A percentile compares a stretch with the other conserved stretches of the same genome.
phyloP scores from a whole-genome alignment of 2,113 vertebrate genomes.

The Pyrgilauda ruficollis region DNA sequence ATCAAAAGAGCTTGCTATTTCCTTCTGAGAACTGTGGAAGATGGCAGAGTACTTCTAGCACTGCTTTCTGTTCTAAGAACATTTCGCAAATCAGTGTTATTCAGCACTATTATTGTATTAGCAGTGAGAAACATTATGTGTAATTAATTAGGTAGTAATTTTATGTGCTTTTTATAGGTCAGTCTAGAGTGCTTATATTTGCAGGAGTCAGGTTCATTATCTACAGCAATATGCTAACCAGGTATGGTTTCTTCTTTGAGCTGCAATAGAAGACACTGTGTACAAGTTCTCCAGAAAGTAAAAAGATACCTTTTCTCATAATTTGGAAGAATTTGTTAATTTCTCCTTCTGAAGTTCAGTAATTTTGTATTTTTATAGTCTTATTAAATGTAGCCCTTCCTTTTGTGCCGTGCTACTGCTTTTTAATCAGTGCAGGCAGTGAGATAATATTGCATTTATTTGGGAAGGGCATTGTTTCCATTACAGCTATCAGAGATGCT shows the following conservation, averaged over 20 bases:
- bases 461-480: not conserved
- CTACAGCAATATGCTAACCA: not conserved
- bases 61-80: not conserved
- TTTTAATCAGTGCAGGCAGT: not conserved
- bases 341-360: not conserved
- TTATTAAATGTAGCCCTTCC: not conserved
- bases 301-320: not conserved
- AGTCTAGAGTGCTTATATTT: not conserved
- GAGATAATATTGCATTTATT: not conserved
- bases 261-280: not conserved
- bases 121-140: not conserved
- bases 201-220: not conserved
- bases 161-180: not conserved
- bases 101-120: not conserved
- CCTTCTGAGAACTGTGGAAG: not conserved
- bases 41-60: not conserved
- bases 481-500: not conserved
- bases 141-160: slow-evolving; percentile 2
- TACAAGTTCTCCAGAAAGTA: not conserved
- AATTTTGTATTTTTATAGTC: not conserved
- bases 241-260: not conserved
- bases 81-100: slow-evolving; percentile 16
- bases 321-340: not conserved
- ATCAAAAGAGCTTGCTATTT: slow-evolving; percentile 36
- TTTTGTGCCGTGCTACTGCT: not conserved